These are phyloP conservation scores for Drosophila orosa DNA, from an alignment of 1,140 invertebrate genomes.

Conservation along the genomic window DNA sequence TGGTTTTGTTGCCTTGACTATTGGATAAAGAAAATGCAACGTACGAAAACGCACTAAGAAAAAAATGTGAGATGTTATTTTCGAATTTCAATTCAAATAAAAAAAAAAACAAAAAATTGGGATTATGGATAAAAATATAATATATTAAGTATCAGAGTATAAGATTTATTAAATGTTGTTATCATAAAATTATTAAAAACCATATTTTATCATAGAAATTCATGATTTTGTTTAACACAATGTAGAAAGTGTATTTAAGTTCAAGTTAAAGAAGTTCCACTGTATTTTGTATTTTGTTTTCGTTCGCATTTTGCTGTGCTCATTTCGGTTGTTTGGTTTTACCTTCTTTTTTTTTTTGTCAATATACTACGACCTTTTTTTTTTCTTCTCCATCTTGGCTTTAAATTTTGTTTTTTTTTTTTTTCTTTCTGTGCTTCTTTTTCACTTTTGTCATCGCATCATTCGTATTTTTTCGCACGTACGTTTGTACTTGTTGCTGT, in stretches of 20 bases:
- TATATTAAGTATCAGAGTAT: too few species aligned
- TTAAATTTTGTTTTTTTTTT: constrained; percentile 11
- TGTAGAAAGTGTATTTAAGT: not conserved
- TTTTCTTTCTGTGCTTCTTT: constrained; percentile 36
- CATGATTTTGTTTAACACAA: too few species aligned
- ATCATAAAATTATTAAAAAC: too few species aligned
- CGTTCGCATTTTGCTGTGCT: constrained; percentile 55
- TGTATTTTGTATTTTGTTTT: constrained; percentile 33
- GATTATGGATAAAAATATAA: too few species aligned
- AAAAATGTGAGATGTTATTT: not conserved
- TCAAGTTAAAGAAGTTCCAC: not conserved
- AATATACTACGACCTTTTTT: constrained; percentile 44
- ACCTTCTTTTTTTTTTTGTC: constrained; percentile 43
- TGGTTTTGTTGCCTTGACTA: constrained; percentile 53
- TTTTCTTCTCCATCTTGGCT: constrained; percentile 37
- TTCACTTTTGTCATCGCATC: constrained; percentile 68
- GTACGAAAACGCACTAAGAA: not conserved
- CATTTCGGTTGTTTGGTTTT: constrained; percentile 47
- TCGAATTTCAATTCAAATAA: not conserved
- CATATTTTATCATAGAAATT: too few species aligned
- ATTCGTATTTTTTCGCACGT: constrained; percentile 68
- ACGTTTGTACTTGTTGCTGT: constrained; percentile 79
- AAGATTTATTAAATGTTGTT: too few species aligned
- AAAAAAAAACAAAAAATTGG: too few species aligned
- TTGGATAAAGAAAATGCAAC: constrained; percentile 15